Conservation (phyloP, 2,113 vertebrate genomes). For the Lagopus muta region DNA sequence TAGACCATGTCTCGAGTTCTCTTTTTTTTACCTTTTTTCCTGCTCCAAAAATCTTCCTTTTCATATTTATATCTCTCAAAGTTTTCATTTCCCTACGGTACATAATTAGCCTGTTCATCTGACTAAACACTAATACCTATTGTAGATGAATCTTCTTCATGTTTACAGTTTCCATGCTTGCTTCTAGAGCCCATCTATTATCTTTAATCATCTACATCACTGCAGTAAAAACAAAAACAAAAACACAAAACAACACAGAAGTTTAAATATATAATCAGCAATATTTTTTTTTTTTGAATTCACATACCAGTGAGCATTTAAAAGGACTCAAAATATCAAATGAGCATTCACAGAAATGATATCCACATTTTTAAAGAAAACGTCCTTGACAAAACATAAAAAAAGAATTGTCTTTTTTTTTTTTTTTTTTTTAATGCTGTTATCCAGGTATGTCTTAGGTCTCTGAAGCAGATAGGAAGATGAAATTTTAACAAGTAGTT, state of each 20-base stretch:
- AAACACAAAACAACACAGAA: background rate
- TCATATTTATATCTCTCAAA: background rate
- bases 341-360: constrained; percentile 83
- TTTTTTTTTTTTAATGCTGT: constrained; percentile 83
- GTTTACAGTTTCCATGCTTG: background rate
- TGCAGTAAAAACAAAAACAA: background rate
- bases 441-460: constrained; percentile 73
- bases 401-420: constrained; percentile 84
- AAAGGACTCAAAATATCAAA: constrained; percentile 84
- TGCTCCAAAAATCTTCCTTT: background rate
- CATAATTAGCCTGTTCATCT: background rate
- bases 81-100: background rate
- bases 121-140: background rate
- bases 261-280: background rate
- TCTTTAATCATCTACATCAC: background rate
- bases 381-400: constrained; percentile 78
- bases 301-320: constrained; percentile 84
- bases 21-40: background rate
- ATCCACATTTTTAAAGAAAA: constrained; percentile 81
- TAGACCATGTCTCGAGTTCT: background rate
- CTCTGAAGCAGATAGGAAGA: background rate
- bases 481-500: background rate
- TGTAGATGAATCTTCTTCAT: background rate
- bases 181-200: background rate
- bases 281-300: background rate